Conservation (phyloP, 2,113 vertebrate species). For the Apistogramma diplotaenia region DNA sequence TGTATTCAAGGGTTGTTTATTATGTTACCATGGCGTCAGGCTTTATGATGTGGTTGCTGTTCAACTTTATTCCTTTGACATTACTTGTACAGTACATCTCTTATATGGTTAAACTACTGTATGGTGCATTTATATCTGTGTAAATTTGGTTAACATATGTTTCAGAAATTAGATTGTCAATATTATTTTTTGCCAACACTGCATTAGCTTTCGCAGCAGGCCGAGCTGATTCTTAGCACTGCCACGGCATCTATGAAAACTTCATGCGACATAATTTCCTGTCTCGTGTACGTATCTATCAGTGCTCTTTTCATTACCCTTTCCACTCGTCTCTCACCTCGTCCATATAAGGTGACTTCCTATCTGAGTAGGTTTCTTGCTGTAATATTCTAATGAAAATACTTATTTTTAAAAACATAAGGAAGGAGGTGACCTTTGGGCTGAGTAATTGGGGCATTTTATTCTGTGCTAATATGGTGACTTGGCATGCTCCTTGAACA, state of each 20-base stretch:
- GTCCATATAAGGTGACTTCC: neutral
- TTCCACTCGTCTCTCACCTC: neutral
- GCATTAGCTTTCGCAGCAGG: neutral
- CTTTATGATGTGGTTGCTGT: neutral
- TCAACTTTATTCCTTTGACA: neutral
- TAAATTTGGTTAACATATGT: rapidly evolving
- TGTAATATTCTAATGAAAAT: rapidly evolving
- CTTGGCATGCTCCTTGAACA: neutral
- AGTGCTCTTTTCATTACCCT: neutral
- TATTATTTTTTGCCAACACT: neutral
- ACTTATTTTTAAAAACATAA: neutral
- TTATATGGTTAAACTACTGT: neutral
- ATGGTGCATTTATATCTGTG: neutral
- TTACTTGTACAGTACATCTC: too few species aligned
- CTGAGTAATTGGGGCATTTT: neutral
- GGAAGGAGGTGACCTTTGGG: too few species aligned
- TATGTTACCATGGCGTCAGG: neutral
- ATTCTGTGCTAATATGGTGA: neutral
- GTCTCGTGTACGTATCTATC: neutral
- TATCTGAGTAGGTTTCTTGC: neutral
- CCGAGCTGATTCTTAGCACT: too few species aligned
- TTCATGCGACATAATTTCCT: neutral
- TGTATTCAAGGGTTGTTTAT: neutral
- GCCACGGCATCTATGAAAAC: neutral
- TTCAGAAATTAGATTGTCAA: rapidly evolving